Percentiles rank a stretch among this genome's conserved stretches.
Conservation (phyloP, 2,113 vertebrate genomes). For the Thalassoma bifasciatum region DNA sequence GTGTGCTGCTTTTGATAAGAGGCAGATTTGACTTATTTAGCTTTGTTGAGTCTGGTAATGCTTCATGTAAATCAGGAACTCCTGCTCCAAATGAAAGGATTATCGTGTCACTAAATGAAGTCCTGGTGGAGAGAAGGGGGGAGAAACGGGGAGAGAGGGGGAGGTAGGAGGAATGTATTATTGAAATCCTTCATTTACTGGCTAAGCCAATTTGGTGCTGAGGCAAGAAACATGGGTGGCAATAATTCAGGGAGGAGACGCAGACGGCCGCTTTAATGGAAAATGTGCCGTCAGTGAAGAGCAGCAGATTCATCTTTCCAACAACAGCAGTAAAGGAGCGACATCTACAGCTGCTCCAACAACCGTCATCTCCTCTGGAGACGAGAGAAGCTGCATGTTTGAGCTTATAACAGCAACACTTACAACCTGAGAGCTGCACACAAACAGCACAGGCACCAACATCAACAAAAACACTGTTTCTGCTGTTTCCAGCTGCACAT, state of each 20-base stretch:
- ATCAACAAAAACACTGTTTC: no score
- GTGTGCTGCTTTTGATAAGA: background rate
- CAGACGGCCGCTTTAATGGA: conserved; percentile 77
- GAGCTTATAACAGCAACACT: no score
- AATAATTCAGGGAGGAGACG: conserved; percentile 74
- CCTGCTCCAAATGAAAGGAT: conserved; percentile 52
- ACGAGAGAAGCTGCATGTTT: no score
- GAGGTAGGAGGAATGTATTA: conserved; percentile 77
- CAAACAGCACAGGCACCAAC: no score
- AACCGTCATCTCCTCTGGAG: no score
- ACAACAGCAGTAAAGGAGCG: conserved; percentile 47
- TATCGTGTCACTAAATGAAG: conserved; percentile 68
- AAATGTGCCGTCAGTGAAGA: conserved; percentile 75
- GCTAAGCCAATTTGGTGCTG: conserved; percentile 82
- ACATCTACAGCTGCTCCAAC: conserved; percentile 54
- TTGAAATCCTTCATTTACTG: conserved; percentile 83
- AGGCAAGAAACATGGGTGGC: conserved; percentile 65
- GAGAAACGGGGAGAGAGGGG: no score
- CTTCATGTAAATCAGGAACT: conserved; percentile 32
- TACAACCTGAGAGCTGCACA: no score
- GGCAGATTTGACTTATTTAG: conserved; percentile 8
- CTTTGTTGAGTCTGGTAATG: background rate
- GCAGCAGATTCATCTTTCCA: conserved; percentile 72
- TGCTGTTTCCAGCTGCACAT: no score
- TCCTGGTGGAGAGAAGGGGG: conserved; percentile 39